Evolutionary conservation across 2,113 vertebrate species (phyloP), one percentile per base, ranked within the genome.

Genomic region (Alligator mississippiensis): DNA sequence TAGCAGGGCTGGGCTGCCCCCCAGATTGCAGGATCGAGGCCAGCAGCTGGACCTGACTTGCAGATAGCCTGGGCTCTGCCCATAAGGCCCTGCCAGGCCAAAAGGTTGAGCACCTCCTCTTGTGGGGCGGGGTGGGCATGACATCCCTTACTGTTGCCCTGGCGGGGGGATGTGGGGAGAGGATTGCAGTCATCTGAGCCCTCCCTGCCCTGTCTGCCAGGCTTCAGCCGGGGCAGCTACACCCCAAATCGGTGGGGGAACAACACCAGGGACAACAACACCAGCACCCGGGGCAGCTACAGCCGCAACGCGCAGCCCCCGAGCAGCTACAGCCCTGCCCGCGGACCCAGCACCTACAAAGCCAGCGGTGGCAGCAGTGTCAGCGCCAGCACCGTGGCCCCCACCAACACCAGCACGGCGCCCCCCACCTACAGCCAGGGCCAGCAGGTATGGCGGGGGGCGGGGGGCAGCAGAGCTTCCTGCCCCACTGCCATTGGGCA

Each of bases 221-320:
- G 98, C 61, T 99, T 99, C 95, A 99, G 93, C 94, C 98, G 99
- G 59, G 98, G 98, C 38, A 94, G 98, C 94, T 98, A 98, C 75
- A 98, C 86, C 93, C 98, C 98, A 96, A 99, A 96, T 95, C 98
- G 99, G 47, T 99, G 98, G 98, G 98, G 98, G 64, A 97, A 93
- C 22, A 95, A 88, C 78, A 98, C 96, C 96, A 98, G 98, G 27
- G 99, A 99, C 60, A 97, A 96, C 92, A 98, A 98, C 38, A 98
- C 98, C 27, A 82, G 97, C 66, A 98, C 97, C 11, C 96, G 98
- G 34, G 97, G 98, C 76, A 98, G 98, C 90, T 99, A 99, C 84
- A 98, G 95, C 93, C 98, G 98, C 94, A 98, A 77, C 95, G 98
- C 98, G 90, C 98, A 97, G 92, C 97, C 96, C 3, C 93, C 98